Evolutionary conservation across 2,888 invertebrate genomes (phyloP).

Genomic region (Eremobia ochroleuca): DNA sequence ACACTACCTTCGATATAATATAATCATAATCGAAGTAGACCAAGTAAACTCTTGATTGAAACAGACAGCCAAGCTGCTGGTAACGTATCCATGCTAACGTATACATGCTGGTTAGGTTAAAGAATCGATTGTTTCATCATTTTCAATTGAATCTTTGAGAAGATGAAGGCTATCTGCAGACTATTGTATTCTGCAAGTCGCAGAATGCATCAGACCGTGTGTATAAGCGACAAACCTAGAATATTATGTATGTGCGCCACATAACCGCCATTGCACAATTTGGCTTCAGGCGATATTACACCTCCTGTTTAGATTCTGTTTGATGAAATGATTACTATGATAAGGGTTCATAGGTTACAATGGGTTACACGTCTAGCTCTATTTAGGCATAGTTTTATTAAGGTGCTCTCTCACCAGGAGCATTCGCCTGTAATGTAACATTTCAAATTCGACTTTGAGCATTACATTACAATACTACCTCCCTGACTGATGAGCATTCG

Average conservation of each 20-base stretch:
- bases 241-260: conserved; percentile 11
- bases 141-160: conserved; percentile 13
- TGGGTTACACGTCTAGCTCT: background rate
- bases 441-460: too few species aligned
- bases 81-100: too few species aligned
- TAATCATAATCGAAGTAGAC: background rate
- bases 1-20: too few species aligned
- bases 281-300: conserved; percentile 42
- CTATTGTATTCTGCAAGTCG: conserved; percentile 7
- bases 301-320: conserved; percentile 21
- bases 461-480: too few species aligned
- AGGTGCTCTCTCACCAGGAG: too few species aligned
- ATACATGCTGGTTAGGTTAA: background rate
- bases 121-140: conserved; percentile 1
- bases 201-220: conserved; percentile 16
- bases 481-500: too few species aligned
- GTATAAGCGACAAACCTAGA: background rate
- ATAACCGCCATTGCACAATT: conserved; percentile 25
- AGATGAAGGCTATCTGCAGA: conserved; percentile 5
- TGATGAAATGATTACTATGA: conserved; percentile 37
- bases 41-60: background rate
- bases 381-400: background rate
- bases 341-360: background rate
- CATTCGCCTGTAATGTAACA: too few species aligned
- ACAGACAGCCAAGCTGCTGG: background rate